Evolutionary conservation across 2,888 invertebrate species (phyloP).

Genomic region (Neocrepidodera transversa): DNA sequence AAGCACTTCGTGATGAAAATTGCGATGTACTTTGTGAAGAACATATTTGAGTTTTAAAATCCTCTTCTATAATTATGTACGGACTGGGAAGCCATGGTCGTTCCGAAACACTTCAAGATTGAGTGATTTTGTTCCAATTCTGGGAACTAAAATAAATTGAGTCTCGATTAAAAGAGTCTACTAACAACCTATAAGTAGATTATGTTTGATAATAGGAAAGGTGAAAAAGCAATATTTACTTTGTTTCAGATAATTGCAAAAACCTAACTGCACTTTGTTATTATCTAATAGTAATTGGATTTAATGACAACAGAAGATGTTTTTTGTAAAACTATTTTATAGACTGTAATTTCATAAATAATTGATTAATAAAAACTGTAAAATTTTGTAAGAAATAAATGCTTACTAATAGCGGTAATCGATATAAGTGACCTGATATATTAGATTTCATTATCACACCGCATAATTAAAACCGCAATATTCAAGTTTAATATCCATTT

Average conservation of each 20-base stretch:
- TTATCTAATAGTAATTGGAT: too few relatives aligned
- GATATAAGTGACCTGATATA: background rate
- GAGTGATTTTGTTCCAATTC: slow-evolving; percentile 8
- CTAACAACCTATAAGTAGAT: too few relatives aligned
- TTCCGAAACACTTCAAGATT: slow-evolving; percentile 14
- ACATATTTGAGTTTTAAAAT: slow-evolving; percentile 47
- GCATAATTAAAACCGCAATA: slow-evolving; percentile 5
- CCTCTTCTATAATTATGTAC: slow-evolving; percentile 28
- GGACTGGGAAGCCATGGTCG: slow-evolving; percentile 9
- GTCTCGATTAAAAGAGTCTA: background rate
- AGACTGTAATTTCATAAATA: too few relatives aligned
- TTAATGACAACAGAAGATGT: too few relatives aligned
- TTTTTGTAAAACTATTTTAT: too few relatives aligned
- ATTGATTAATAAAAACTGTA: too few relatives aligned
- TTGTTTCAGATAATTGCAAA: too few relatives aligned
- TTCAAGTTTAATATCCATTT: slow-evolving; percentile 6
- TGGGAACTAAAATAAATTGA: background rate
- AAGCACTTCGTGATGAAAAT: slow-evolving; percentile 50
- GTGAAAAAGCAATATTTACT: too few relatives aligned
- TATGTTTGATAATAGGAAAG: too few relatives aligned
- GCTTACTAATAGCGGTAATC: too few relatives aligned
- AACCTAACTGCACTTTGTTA: too few relatives aligned
- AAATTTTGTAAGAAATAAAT: too few relatives aligned
- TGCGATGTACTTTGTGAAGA: slow-evolving; percentile 45
- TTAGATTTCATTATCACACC: background rate